Evolutionary conservation across 2,888 invertebrate species (phyloP), one percentile per base, ranked within the genome.

Genomic region (Stenolophus ochropezus): DNA sequence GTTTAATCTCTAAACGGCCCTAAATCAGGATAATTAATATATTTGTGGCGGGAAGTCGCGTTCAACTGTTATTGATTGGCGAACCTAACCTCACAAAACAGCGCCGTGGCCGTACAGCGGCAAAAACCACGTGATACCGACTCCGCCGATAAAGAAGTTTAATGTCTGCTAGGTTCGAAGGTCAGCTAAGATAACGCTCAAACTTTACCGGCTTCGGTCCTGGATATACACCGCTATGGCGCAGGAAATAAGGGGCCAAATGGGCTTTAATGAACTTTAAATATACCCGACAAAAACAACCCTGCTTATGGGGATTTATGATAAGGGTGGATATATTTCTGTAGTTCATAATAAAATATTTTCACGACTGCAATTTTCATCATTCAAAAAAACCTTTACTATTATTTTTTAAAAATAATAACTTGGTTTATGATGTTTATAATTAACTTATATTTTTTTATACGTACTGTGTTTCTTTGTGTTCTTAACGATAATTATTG

Each of bases 1-100:
- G 65, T 75, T 42, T 81, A 81, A 81, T 81, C 81, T 81, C 25
- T 16, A 27, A 61, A 75, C 65, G 16, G 25, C 81, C 25, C 49
- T 81, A 75, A 81, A 81, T 81, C 81, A 81, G 75, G 75, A 74
- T 81, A 61, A 81, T 81, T 81, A 74, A 81, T 81, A 81, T 81
- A 81, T 81, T 81, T 81, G 81, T 71, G 71, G 78, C 33, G 27
- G 20, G 49, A 73, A 73, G 23, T 21, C 73, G n/a, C 27, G 75
- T 27, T 53, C 21, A n/a, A 75, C 25, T 53, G 33, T 51, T 75
- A 75, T 75, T 75, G 75, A 75, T 75, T 75, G 56, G 23, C 47
- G 18, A 14, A 73, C 11, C 25, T 14, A 14, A 33, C 69, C 69
- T 69, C n/a, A 20, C 71, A 73, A 47, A 73, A 42, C 47, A 56